phyloP scores from a whole-genome alignment of 2,888 invertebrate genomes.

The Octonoba sinensis region DNA sequence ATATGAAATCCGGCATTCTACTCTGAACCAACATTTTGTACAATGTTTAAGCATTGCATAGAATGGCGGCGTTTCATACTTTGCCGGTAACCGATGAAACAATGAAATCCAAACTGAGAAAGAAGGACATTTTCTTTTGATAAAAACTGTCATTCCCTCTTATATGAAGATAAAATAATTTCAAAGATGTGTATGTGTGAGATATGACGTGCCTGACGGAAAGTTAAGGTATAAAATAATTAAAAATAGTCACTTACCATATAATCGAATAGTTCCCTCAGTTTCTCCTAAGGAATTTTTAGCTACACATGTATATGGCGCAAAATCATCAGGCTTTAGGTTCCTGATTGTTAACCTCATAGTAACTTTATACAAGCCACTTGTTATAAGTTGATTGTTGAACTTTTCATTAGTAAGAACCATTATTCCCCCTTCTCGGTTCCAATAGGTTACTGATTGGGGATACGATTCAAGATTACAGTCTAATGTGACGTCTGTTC shows the following conservation, averaged over 20 bases:
- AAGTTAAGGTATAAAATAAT: background rate
- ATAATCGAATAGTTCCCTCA: conserved; percentile 90
- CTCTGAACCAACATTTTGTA: no score
- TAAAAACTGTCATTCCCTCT: conserved; percentile 2
- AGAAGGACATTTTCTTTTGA: conserved; percentile 27
- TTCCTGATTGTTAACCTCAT: conserved; percentile 90
- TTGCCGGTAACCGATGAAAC: no score
- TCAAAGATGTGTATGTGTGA: no score
- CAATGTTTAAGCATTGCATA: no score
- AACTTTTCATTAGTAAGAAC: conserved; percentile 89
- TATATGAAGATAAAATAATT: no score
- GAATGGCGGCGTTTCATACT: no score
- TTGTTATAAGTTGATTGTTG: conserved; percentile 70
- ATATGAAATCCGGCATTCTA: no score
- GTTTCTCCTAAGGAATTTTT: conserved; percentile 94
- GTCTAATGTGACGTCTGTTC: conserved; percentile 91
- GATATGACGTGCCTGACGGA: no score
- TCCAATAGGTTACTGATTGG: conserved; percentile 92
- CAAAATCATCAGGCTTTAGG: conserved; percentile 85
- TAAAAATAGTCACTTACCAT: conserved; percentile 73
- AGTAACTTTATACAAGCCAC: conserved; percentile 83
- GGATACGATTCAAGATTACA: conserved; percentile 94
- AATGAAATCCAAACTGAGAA: no score
- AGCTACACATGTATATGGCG: conserved; percentile 92
- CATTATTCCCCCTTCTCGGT: conserved; percentile 81